A percentile compares a stretch with the other conserved stretches of the same genome.
Conservation (phyloP, 2,113 vertebrate genomes). For the Shinisaurus crocodilurus region DNA sequence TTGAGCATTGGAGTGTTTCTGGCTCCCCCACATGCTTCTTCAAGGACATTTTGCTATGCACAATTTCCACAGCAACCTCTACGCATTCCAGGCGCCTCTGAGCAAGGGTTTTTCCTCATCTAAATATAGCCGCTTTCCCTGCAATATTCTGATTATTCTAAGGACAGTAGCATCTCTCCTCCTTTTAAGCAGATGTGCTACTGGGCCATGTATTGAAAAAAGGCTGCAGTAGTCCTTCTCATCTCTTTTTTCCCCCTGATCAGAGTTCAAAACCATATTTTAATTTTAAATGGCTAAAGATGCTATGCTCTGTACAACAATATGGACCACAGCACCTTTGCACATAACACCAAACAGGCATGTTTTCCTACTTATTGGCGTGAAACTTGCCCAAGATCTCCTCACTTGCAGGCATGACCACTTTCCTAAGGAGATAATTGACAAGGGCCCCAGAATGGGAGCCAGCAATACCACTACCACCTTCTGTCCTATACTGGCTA, state of each 20-base stretch:
- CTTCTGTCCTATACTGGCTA: background rate
- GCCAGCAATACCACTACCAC: background rate
- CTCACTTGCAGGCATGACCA: background rate
- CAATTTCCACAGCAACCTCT: background rate
- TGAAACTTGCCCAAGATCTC: background rate
- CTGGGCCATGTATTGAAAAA: background rate
- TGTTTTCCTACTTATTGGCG: too few relatives aligned
- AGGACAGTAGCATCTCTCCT: background rate
- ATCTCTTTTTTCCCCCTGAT: background rate
- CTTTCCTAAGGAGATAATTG: background rate
- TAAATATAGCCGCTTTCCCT: background rate
- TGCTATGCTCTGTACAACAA: background rate
- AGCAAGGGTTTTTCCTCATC: background rate
- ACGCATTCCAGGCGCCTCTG: background rate
- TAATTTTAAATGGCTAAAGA: background rate
- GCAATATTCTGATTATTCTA: background rate
- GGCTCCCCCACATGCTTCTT: background rate
- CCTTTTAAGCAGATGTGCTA: background rate
- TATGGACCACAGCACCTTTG: background rate
- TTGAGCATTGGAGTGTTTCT: rapidly evolving
- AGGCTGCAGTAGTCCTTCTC: too few relatives aligned
- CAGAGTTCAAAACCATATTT: background rate
- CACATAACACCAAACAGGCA: background rate
- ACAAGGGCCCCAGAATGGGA: background rate
- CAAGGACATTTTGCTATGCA: background rate